Conservation (phyloP, 1,140 invertebrate genomes). For the Aphaenogaster ashmeadi region DNA sequence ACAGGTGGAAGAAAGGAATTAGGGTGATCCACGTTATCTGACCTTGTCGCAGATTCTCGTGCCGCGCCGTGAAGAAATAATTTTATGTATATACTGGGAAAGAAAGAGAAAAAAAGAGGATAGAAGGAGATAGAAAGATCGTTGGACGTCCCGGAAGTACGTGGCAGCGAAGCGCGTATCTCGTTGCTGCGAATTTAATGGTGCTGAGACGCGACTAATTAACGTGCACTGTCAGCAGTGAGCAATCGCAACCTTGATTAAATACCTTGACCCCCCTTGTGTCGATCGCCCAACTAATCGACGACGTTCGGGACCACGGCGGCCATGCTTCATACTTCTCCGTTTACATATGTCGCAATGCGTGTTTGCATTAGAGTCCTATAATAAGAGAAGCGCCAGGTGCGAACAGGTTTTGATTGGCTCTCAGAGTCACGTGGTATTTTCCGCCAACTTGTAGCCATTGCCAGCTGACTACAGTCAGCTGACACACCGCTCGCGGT, state of each 20-base stretch:
- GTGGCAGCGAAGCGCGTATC: neutral
- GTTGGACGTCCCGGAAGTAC: constrained; percentile 1
- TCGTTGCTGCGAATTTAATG: neutral
- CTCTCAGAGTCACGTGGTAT: too few relatives aligned
- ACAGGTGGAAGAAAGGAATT: neutral
- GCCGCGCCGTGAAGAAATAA: neutral
- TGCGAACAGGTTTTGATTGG: too few relatives aligned
- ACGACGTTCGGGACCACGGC: neutral
- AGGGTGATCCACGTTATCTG: neutral
- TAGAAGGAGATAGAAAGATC: neutral
- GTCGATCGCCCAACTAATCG: constrained; percentile 34
- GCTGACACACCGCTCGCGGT: too few relatives aligned
- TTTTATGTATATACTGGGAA: neutral
- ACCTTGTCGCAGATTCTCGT: neutral
- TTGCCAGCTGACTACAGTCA: too few relatives aligned
- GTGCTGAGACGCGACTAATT: constrained; percentile 4
- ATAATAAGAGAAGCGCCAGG: too few relatives aligned
- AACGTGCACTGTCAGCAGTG: constrained; percentile 16
- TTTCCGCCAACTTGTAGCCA: too few relatives aligned
- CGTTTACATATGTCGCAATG: neutral
- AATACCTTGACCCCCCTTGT: constrained; percentile 35
- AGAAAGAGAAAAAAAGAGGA: neutral
- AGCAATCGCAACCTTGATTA: constrained; percentile 33
- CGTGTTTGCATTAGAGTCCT: neutral
- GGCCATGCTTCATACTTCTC: neutral